phyloP scores from a whole-genome alignment of 2,113 vertebrate genomes.

The Phaetusa simplex region DNA sequence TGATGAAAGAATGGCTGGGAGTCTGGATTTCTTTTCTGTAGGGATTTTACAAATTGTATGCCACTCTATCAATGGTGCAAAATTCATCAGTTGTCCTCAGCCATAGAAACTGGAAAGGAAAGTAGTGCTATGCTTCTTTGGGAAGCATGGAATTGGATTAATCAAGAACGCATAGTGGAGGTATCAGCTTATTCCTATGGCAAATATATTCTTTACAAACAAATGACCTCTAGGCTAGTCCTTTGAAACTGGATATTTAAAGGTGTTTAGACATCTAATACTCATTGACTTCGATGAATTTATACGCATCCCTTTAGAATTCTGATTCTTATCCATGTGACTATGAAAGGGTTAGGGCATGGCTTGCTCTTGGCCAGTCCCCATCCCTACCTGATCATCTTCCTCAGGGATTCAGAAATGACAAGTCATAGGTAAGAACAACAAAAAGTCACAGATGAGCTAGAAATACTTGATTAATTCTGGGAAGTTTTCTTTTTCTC shows the following conservation, averaged over 20 bases:
- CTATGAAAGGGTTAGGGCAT: not conserved
- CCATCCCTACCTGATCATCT: not conserved
- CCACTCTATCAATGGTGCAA: fast-evolving
- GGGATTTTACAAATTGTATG: not conserved
- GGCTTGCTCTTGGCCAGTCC: not conserved
- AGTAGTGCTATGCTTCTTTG: not conserved
- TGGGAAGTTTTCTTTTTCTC: not conserved
- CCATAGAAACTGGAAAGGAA: not conserved
- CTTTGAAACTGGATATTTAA: not conserved
- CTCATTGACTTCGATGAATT: not conserved
- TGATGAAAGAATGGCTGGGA: not conserved
- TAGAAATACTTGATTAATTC: not conserved
- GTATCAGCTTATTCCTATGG: not conserved
- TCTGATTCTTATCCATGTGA: not conserved
- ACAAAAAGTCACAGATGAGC: not conserved
- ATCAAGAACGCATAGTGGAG: not conserved
- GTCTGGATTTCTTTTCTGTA: not conserved
- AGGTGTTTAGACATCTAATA: not conserved
- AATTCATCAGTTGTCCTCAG: not conserved
- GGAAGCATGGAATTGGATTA: not conserved
- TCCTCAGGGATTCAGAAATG: not conserved
- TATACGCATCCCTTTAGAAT: not conserved
- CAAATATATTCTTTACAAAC: not conserved
- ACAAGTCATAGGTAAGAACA: not conserved
- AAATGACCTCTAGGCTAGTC: not conserved